Evolutionary conservation across 2,113 vertebrate genomes (phyloP).

Genomic region (Heteronetta atricapilla): DNA sequence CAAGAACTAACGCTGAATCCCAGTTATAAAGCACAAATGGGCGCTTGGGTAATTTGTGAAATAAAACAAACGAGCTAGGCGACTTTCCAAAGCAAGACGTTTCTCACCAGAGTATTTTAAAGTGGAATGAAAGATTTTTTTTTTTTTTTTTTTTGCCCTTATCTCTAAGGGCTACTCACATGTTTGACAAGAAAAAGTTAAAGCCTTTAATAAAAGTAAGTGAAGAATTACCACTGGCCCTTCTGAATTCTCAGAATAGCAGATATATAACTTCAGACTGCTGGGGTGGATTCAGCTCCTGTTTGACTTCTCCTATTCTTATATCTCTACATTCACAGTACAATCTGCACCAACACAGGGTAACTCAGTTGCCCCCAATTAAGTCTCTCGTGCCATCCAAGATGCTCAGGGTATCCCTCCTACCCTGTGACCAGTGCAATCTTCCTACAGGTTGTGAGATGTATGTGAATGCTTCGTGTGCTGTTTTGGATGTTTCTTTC

Average conservation of each 20-base stretch:
- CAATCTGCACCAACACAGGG: background rate
- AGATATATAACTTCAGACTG: background rate
- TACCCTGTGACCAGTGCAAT: background rate
- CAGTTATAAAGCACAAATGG: constrained; percentile 38
- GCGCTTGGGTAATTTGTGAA: constrained; percentile 3
- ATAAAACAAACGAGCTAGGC: constrained; percentile 64
- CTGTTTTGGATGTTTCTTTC: background rate
- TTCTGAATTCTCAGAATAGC: background rate
- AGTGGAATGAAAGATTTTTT: constrained; percentile 41
- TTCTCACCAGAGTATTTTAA: constrained; percentile 59
- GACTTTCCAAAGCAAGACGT: constrained; percentile 52
- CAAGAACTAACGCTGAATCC: background rate
- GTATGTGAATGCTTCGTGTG: rapidly evolving
- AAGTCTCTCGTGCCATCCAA: background rate
- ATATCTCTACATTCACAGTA: background rate
- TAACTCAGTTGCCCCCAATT: background rate
- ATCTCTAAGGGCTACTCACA: constrained; percentile 6
- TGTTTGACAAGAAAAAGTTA: constrained; percentile 19
- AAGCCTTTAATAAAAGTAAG: background rate
- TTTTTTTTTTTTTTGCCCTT: background rate
- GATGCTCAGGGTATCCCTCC: background rate
- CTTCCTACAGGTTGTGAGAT: background rate
- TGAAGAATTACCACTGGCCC: background rate
- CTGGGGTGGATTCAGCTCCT: background rate
- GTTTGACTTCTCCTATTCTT: background rate